These are phyloP conservation scores for Galerucella pusilla DNA, from an alignment of 2,888 invertebrate genomes.

Conservation along the genomic window DNA sequence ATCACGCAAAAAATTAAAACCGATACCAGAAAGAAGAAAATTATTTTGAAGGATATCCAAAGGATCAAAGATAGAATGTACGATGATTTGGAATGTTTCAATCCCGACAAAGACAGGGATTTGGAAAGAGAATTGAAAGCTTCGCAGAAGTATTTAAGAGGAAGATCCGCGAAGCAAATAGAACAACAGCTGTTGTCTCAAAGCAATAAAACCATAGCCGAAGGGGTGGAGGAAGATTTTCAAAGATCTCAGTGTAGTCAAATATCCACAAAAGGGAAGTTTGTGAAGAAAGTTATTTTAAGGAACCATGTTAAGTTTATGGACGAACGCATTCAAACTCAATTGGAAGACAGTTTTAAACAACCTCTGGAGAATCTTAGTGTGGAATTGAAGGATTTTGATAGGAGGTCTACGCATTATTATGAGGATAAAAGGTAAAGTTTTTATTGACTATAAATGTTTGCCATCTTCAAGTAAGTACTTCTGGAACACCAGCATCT, in stretches of 20 bases:
- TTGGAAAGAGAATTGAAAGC: conserved; percentile 62
- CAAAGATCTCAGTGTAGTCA: conserved; percentile 53
- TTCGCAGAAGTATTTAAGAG: conserved; percentile 69
- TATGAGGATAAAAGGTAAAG: conserved; percentile 75
- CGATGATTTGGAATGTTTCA: conserved; percentile 49
- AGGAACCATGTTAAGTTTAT: conserved; percentile 62
- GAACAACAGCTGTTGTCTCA: conserved; percentile 74
- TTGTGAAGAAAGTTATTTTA: conserved; percentile 21
- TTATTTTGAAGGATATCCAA: conserved; percentile 63
- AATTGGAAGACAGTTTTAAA: conserved; percentile 70
- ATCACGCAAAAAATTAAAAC: conserved; percentile 73
- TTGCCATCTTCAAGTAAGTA: too few relatives aligned
- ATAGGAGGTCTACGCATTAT: conserved; percentile 71
- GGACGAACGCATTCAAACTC: conserved; percentile 62
- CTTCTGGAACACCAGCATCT: too few relatives aligned
- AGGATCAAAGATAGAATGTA: conserved; percentile 62
- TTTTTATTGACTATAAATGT: conserved; percentile 41
- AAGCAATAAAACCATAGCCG: conserved; percentile 68
- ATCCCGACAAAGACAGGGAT: conserved; percentile 64
- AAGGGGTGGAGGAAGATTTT: conserved; percentile 64
- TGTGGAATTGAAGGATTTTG: conserved; percentile 73
- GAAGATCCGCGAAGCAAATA: conserved; percentile 65
- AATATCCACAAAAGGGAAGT: background rate
- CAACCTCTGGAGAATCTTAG: conserved; percentile 72
- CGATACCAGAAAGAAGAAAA: conserved; percentile 66